Evolutionary conservation across 1,140 invertebrate genomes (phyloP).

Genomic region (Drosophila melanogaster): DNA sequence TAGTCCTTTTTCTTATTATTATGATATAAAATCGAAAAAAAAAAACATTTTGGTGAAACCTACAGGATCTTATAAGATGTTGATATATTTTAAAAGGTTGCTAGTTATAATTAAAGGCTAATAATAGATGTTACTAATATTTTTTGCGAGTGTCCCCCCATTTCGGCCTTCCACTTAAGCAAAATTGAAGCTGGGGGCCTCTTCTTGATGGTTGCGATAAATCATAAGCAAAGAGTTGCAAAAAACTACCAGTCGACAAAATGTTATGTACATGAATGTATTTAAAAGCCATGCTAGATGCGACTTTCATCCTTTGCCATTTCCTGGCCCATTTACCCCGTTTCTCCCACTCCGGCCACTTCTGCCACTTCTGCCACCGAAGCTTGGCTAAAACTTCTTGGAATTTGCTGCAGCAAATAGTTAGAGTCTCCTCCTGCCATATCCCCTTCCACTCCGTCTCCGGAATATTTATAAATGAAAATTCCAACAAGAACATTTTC

Average conservation of each 20-base stretch:
- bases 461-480: slow-evolving; percentile 80
- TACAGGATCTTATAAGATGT: too few species aligned
- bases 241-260: slow-evolving; percentile 51
- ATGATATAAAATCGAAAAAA: too few species aligned
- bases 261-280: slow-evolving; percentile 49
- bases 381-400: slow-evolving; percentile 70
- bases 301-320: slow-evolving; percentile 24
- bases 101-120: too few species aligned
- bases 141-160: slow-evolving; percentile 1
- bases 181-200: slow-evolving; percentile 9
- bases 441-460: slow-evolving; percentile 1
- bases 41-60: background rate
- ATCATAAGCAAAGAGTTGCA: slow-evolving; percentile 51
- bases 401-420: slow-evolving; percentile 75
- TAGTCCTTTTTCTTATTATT: too few species aligned
- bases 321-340: background rate
- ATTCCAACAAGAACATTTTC: slow-evolving; percentile 83
- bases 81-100: too few species aligned
- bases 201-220: slow-evolving; percentile 42
- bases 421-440: slow-evolving; percentile 35
- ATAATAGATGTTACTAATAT: too few species aligned
- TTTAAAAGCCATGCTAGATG: slow-evolving; percentile 54
- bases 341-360: background rate
- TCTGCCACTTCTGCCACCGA: slow-evolving; percentile 6
- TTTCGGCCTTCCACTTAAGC: slow-evolving; percentile 5